A percentile compares a stretch with the other conserved stretches of the same genome.
These are phyloP conservation scores for Chanos chanos DNA, from an alignment of 2,797 vertebrate species.

Conservation along the genomic window DNA sequence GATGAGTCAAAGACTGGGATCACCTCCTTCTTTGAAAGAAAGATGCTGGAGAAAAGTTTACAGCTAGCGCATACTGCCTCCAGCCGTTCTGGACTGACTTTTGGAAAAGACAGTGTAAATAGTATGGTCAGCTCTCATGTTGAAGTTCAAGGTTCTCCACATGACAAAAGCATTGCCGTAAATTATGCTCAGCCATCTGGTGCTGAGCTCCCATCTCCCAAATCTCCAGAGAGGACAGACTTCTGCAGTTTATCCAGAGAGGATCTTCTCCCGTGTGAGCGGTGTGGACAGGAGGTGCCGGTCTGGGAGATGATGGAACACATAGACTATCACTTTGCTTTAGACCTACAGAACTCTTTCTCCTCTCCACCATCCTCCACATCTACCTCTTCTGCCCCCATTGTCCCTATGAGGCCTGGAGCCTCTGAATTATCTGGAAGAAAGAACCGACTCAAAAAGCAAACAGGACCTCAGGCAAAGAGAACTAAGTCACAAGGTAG, in stretches of 20 bases:
- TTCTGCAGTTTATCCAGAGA: too few species aligned
- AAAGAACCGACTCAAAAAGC: slow-evolving; percentile 75
- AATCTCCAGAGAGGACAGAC: neutral
- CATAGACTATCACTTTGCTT: slow-evolving; percentile 89
- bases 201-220: neutral
- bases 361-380: slow-evolving; percentile 46
- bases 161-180: neutral
- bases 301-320: slow-evolving; percentile 94
- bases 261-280: slow-evolving; percentile 79
- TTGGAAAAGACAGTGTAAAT: neutral
- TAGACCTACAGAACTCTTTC: slow-evolving; percentile 87
- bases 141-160: slow-evolving; percentile 7
- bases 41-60: slow-evolving; percentile 48
- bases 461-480: slow-evolving; percentile 71
- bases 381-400: slow-evolving; percentile 9
- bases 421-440: slow-evolving; percentile 32
- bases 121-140: neutral
- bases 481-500: slow-evolving; percentile 62
- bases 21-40: slow-evolving; percentile 68
- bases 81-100: neutral
- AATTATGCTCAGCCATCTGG: neutral
- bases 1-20: slow-evolving; percentile 29
- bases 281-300: slow-evolving; percentile 75
- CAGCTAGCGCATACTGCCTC: neutral
- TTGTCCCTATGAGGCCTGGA: slow-evolving; percentile 21